Percentiles rank a stretch among this genome's conserved stretches.
phyloP scores from a whole-genome alignment of 53 echinoderm and acorn worm species.

The Crossaster papposus region DNA sequence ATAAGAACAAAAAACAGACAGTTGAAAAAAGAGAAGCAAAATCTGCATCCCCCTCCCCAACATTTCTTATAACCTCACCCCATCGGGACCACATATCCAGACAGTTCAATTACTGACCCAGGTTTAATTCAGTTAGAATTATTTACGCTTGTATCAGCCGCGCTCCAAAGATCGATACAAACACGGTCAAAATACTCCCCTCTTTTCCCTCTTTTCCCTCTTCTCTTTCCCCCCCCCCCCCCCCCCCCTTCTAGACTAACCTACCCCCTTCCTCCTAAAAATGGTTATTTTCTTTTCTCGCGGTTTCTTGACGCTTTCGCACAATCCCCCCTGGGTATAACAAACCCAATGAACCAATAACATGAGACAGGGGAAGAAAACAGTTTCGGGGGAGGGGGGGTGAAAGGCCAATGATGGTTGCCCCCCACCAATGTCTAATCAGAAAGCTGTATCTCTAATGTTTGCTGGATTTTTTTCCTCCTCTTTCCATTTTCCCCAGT shows the following conservation, averaged over 20 bases:
- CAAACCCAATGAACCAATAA: slow-evolving; percentile 2
- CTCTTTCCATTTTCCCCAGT: background rate
- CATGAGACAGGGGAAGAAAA: background rate
- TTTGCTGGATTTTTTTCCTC: slow-evolving; percentile 5
- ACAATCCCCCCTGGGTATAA: slow-evolving; percentile 27
- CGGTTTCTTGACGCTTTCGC: slow-evolving; percentile 40
- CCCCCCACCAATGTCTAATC: background rate
- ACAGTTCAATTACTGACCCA: slow-evolving; percentile 65
- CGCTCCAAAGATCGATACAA: slow-evolving; percentile 61
- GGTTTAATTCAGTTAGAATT: slow-evolving; percentile 67
- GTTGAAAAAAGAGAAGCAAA: background rate
- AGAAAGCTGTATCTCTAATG: slow-evolving; percentile 32
- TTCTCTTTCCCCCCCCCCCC: slow-evolving; percentile 14
- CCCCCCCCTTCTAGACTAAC: slow-evolving; percentile 6
- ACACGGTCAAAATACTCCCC: slow-evolving; percentile 44
- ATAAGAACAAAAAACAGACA: background rate
- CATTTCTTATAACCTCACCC: background rate
- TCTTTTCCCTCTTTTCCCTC: background rate
- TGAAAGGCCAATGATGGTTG: background rate
- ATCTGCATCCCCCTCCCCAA: background rate
- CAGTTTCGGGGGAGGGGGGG: background rate
- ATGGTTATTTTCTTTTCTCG: slow-evolving; percentile 6
- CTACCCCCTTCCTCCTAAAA: too few relatives aligned
- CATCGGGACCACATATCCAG: slow-evolving; percentile 36
- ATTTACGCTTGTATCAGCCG: slow-evolving; percentile 66